phyloP scores from a whole-genome alignment of 2,113 vertebrate species.

The Caretta caretta region DNA sequence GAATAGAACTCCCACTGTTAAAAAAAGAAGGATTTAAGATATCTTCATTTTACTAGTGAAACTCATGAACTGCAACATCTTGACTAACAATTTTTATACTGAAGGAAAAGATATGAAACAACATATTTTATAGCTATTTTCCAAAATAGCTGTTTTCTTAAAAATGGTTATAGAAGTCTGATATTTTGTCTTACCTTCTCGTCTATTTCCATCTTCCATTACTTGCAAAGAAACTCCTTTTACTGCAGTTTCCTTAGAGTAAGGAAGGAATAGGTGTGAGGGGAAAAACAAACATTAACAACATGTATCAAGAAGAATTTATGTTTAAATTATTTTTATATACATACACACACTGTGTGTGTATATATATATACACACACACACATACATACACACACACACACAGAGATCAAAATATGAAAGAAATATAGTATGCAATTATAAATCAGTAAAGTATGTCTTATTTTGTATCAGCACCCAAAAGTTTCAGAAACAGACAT shows the following conservation, averaged over 20 bases:
- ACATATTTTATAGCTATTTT: neutral
- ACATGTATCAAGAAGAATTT: neutral
- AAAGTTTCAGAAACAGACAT: neutral
- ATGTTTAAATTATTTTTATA: neutral
- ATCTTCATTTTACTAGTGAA: neutral
- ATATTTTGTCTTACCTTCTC: conserved; percentile 63
- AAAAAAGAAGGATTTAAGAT: neutral
- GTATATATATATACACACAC: no score
- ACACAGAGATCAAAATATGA: neutral
- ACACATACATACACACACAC: no score
- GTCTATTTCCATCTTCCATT: conserved; percentile 49
- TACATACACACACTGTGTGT: no score
- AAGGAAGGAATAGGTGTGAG: neutral
- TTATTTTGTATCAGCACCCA: neutral
- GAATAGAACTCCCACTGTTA: neutral
- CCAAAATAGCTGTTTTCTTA: neutral
- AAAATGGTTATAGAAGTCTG: neutral
- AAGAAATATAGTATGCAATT: neutral
- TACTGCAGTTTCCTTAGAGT: conserved; percentile 37
- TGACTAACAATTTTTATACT: neutral
- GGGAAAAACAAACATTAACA: neutral
- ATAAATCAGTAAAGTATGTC: neutral
- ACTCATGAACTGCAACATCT: neutral
- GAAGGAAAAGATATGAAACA: neutral
- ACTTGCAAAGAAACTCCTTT: conserved; percentile 35